These are phyloP conservation scores for Campylorhamphus procurvoides DNA, from an alignment of 2,113 vertebrate species.

Conservation along the genomic window DNA sequence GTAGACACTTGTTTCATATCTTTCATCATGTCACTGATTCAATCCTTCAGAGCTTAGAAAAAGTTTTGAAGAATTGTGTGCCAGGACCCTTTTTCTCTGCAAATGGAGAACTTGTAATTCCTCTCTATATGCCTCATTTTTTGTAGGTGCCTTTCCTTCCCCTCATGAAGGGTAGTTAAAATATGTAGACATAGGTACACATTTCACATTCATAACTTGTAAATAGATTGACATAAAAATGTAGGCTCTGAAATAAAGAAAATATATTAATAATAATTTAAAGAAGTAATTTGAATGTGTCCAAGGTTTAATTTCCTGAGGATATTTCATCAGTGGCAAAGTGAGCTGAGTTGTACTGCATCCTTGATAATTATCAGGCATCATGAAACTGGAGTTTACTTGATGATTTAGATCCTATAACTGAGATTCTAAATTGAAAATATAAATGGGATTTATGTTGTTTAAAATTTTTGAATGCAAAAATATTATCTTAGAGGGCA, in stretches of 20 bases:
- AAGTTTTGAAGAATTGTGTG: neutral
- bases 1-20: neutral
- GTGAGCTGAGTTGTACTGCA: neutral
- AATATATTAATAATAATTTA: neutral
- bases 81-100: neutral
- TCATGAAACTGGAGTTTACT: neutral
- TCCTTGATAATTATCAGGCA: neutral
- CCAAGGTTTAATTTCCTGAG: neutral
- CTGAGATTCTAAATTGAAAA: neutral
- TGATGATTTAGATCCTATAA: neutral
- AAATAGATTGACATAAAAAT: neutral
- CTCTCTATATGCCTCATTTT: fast-evolving
- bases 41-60: neutral
- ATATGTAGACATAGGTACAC: neutral
- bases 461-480: neutral
- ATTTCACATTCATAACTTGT: neutral
- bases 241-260: neutral
- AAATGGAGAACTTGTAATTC: neutral
- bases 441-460: neutral
- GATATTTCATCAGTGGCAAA: neutral
- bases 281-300: neutral
- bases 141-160: fast-evolving
- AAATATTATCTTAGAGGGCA: neutral
- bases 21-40: neutral
- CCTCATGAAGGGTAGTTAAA: neutral